Evolutionary conservation across 2,888 invertebrate species (phyloP).

Genomic region (Drosophila aldrichi): DNA sequence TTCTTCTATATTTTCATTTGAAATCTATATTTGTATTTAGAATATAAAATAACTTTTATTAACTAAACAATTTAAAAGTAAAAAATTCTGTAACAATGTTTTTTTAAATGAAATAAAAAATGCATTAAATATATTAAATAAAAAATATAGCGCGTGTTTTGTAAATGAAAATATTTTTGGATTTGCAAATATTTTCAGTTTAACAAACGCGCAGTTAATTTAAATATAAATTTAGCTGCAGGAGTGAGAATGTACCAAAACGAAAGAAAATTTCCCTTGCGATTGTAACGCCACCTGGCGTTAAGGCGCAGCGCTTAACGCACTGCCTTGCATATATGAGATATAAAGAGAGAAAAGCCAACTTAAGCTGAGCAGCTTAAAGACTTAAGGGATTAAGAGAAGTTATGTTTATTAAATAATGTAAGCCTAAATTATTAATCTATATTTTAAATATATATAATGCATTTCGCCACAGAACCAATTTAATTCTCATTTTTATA

Average conservation of each 20-base stretch:
- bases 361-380: background rate
- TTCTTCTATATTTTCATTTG: no score
- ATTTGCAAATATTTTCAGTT: background rate
- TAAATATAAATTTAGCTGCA: background rate
- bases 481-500: background rate
- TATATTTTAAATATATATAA: background rate
- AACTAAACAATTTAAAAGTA: no score
- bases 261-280: background rate
- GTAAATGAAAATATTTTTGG: background rate
- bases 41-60: no score
- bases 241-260: background rate
- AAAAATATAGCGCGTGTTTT: background rate
- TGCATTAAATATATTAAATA: background rate
- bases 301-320: no score
- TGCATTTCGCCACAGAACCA: background rate
- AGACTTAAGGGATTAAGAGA: no score
- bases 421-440: no score
- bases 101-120: background rate
- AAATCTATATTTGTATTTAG: no score
- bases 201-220: background rate
- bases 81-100: background rate
- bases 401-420: no score
- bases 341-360: background rate
- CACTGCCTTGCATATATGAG: no score
- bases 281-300: background rate